phyloP scores from a whole-genome alignment of 2,113 vertebrate genomes.

The Crypturellus undulatus region DNA sequence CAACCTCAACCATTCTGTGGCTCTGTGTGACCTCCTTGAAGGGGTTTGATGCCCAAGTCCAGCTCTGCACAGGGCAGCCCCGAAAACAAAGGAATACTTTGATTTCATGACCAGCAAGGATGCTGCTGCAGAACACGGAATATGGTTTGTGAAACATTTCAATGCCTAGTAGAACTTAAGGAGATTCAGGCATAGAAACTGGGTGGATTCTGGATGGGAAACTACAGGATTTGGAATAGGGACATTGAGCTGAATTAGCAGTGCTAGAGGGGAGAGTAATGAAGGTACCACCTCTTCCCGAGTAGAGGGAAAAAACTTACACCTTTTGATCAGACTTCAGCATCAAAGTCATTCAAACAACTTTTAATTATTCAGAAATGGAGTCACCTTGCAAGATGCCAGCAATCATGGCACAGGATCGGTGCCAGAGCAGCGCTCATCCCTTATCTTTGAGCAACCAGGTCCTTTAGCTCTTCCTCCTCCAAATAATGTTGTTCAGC shows the following conservation, averaged over 20 bases:
- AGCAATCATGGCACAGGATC: too few relatives aligned
- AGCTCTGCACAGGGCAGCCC: accelerated
- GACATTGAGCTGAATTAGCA: not conserved
- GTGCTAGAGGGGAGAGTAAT: not conserved
- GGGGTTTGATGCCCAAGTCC: not conserved
- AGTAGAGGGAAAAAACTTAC: too few relatives aligned
- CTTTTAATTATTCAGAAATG: too few relatives aligned
- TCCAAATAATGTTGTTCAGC: not conserved
- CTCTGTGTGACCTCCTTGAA: not conserved
- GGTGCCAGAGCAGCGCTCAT: too few relatives aligned
- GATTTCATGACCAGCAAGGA: not conserved
- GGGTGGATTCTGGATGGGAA: not conserved
- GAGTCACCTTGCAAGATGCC: too few relatives aligned
- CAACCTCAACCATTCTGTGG: too few relatives aligned
- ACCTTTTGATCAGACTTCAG: too few relatives aligned
- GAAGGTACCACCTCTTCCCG: not conserved
- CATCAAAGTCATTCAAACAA: too few relatives aligned
- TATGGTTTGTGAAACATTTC: too few relatives aligned
- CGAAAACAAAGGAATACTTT: not conserved
- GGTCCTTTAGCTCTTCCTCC: too few relatives aligned
- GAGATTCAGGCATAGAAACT: not conserved
- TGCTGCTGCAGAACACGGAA: not conserved
- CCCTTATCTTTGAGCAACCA: too few relatives aligned
- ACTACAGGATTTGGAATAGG: not conserved
- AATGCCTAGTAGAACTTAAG: not conserved